These are phyloP conservation scores for Pseudomugil tenellus DNA, from an alignment of 2,797 vertebrate species.

Conservation along the genomic window DNA sequence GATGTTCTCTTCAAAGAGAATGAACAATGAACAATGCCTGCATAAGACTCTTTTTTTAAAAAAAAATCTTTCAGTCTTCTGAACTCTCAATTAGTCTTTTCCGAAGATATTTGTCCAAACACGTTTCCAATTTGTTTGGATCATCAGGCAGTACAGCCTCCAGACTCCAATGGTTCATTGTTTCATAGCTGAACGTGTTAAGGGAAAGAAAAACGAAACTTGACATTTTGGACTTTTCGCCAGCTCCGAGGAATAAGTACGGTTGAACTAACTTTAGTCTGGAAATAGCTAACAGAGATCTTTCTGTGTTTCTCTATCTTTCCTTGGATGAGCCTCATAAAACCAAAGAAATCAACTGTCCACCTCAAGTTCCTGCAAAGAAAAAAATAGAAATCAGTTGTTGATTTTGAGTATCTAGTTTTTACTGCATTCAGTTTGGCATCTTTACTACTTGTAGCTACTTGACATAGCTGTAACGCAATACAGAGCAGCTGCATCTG, in stretches of 20 bases:
- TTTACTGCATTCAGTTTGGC: background rate
- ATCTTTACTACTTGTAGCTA: constrained; percentile 11
- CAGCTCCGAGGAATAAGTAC: constrained; percentile 17
- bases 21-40: constrained; percentile 19
- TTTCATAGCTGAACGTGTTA: constrained; percentile 37
- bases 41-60: background rate
- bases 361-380: background rate
- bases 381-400: background rate
- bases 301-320: constrained; percentile 5
- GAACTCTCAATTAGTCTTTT: background rate
- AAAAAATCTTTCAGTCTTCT: background rate
- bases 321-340: constrained; percentile 16
- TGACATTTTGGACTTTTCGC: constrained; percentile 19
- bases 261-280: constrained; percentile 15
- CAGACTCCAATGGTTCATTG: constrained; percentile 28
- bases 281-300: background rate
- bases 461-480: constrained; percentile 15
- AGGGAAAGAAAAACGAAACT: constrained; percentile 23
- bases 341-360: background rate
- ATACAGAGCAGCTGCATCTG: constrained; percentile 1
- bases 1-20: constrained; percentile 18
- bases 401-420: background rate
- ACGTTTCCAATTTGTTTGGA: constrained; percentile 15
- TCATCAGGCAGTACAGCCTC: constrained; percentile 8
- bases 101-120: constrained; percentile 23